These are phyloP conservation scores for Ascaphus truei DNA, from an alignment of 2,113 vertebrate species.

Conservation along the genomic window DNA sequence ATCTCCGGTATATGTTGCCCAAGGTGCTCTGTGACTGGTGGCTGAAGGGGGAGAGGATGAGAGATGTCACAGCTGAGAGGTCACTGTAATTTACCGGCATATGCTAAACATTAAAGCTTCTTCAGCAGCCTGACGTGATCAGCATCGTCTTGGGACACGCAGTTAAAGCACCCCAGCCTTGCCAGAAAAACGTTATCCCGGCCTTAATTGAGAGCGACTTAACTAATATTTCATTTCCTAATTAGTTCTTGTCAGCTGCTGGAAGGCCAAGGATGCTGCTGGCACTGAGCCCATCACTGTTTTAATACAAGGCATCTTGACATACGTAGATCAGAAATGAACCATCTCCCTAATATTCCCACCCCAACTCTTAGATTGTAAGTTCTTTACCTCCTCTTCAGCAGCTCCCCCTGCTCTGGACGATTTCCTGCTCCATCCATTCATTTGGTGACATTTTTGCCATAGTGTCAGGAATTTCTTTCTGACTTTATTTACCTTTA, in stretches of 20 bases:
- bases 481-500: too few relatives aligned
- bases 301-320: conserved; percentile 55
- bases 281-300: conserved; percentile 48
- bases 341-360: too few relatives aligned
- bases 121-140: conserved; percentile 57
- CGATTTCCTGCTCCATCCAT: too few relatives aligned
- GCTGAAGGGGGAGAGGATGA: conserved; percentile 43
- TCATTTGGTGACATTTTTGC: too few relatives aligned
- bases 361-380: too few relatives aligned
- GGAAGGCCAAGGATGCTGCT: conserved; percentile 49
- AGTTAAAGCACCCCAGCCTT: conserved; percentile 53
- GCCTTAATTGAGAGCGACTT: conserved; percentile 62
- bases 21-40: conserved; percentile 40
- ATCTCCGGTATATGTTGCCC: conserved; percentile 39
- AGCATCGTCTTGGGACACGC: conserved; percentile 50
- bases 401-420: too few relatives aligned
- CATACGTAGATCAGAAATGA: conserved; percentile 15
- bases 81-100: conserved; percentile 55
- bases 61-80: conserved; percentile 59
- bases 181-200: conserved; percentile 58
- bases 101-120: conserved; percentile 58
- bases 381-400: too few relatives aligned
- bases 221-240: conserved; percentile 66
- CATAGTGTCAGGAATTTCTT: too few relatives aligned
- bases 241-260: conserved; percentile 62